Base-by-base conservation (phyloP, 2,113 vertebrate species). In the Amblyornis subalaris region DNA sequence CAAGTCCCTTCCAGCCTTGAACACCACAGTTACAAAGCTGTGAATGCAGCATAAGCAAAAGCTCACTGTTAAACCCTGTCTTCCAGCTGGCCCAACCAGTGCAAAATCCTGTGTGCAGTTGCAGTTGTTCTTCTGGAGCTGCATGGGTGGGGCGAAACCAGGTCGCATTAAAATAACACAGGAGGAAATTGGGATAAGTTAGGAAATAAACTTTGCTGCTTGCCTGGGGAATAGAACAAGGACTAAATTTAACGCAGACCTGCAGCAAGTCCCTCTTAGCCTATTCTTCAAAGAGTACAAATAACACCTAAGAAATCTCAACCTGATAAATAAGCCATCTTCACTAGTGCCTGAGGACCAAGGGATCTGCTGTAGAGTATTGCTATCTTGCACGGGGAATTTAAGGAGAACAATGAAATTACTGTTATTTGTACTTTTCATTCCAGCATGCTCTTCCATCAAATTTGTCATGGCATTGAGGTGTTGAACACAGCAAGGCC, bases 401-500 rank as follows among this genome's bases (percentile, higher is more conserved):
- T 60, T 70, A 40, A 87, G 54, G 58, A 70, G 44, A 77, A 16
- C 38, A 26, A 2, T 64, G 29, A 65, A 61, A 85, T 65, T 64
- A 64, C 36, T 3, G 2, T 7, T 64, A 53, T 83, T 73, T 73
- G 33, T 76, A 33, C 40, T 88, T 57, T 31, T 51, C 48, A 71
- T 54, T 91, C 47, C 51, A 66, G 60, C 42, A 3, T 44, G 53
- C 33, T 62, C 36, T 89, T 76, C 57, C 35, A 31, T 79, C 58
- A 58, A 17, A 66, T 92, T 23, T n/a, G 18, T 53, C 44, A 57
- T 36, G 71, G 33, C 50, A 38, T 47, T 28, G 77, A 58, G 76
- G 55, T 90, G 84, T 72, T 85, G 81, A 89, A 44, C 47, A 26
- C 64, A 83, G 64, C 70, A 91, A 92, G 66, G 87, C 54, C 58